A percentile compares a stretch with the other conserved stretches of the same genome.
These are phyloP conservation scores for Metacarcinus magister DNA, from an alignment of 2,888 invertebrate species.

Conservation along the genomic window DNA sequence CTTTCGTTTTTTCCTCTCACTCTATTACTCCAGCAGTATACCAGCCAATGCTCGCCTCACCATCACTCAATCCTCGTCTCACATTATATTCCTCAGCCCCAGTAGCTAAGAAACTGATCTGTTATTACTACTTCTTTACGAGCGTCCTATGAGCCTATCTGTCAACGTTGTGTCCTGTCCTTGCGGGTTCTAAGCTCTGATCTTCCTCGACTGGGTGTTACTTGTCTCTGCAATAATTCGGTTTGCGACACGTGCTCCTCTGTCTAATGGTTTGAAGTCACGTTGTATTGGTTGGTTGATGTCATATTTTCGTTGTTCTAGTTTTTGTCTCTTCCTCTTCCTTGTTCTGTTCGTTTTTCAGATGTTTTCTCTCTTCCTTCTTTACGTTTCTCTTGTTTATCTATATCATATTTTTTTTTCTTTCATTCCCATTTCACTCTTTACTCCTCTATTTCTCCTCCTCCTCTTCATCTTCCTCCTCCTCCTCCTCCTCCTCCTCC, in stretches of 20 bases:
- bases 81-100: neutral
- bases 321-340: neutral
- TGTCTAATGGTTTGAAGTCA: neutral
- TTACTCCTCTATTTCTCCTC: slow-evolving; percentile 1
- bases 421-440: neutral
- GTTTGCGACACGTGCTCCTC: neutral
- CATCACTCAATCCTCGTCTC: neutral
- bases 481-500: neutral
- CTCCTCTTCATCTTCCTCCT: neutral
- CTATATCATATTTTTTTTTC: neutral
- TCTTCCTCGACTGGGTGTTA: neutral
- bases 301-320: neutral
- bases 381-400: neutral
- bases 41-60: neutral
- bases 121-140: neutral
- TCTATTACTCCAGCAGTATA: neutral
- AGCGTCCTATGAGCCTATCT: neutral
- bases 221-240: neutral
- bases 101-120: neutral
- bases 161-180: neutral
- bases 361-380: neutral
- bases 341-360: neutral
- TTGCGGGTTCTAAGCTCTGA: neutral
- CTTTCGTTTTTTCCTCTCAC: neutral
- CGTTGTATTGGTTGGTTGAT: neutral